Evolutionary conservation across 2,888 invertebrate genomes (phyloP).

Genomic region (Malthinus flaveolus): DNA sequence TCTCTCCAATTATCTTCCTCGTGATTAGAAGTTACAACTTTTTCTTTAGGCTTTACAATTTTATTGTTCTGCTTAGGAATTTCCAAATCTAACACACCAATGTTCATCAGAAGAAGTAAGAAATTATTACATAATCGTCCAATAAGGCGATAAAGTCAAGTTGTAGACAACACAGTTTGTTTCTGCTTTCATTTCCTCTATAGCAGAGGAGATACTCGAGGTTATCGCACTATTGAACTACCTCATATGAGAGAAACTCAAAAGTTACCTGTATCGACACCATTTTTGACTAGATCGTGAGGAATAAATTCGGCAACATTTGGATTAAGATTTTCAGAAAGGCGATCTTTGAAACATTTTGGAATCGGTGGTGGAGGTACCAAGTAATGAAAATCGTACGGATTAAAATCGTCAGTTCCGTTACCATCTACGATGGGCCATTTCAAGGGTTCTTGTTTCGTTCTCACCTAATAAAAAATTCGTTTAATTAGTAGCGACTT

Average conservation of each 20-base stretch:
- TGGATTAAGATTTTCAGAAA: slow-evolving; percentile 72
- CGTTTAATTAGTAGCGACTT: too few relatives aligned
- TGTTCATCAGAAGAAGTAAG: not conserved
- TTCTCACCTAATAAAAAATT: slow-evolving; percentile 67
- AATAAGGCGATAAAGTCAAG: too few relatives aligned
- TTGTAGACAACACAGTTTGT: too few relatives aligned
- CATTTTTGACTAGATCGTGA: slow-evolving; percentile 7
- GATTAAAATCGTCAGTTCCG: slow-evolving; percentile 40
- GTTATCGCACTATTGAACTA: not conserved
- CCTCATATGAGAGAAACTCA: not conserved
- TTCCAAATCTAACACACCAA: not conserved
- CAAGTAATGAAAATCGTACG: slow-evolving; percentile 59
- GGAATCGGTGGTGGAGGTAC: slow-evolving; percentile 76
- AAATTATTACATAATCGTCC: too few relatives aligned
- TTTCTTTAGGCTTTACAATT: slow-evolving; percentile 22
- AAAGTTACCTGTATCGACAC: slow-evolving; percentile 9
- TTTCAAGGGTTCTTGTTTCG: slow-evolving; percentile 76
- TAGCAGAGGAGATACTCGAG: too few relatives aligned
- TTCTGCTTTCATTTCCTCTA: too few relatives aligned
- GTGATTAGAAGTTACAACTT: not conserved
- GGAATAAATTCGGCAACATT: slow-evolving; percentile 88
- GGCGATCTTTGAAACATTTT: slow-evolving; percentile 58
- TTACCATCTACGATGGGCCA: slow-evolving; percentile 83
- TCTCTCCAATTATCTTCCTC: slow-evolving; percentile 62
- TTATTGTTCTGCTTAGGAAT: slow-evolving; percentile 33